Conservation (phyloP, 2,113 vertebrate genomes). For the Corythornis madagascariensis region DNA sequence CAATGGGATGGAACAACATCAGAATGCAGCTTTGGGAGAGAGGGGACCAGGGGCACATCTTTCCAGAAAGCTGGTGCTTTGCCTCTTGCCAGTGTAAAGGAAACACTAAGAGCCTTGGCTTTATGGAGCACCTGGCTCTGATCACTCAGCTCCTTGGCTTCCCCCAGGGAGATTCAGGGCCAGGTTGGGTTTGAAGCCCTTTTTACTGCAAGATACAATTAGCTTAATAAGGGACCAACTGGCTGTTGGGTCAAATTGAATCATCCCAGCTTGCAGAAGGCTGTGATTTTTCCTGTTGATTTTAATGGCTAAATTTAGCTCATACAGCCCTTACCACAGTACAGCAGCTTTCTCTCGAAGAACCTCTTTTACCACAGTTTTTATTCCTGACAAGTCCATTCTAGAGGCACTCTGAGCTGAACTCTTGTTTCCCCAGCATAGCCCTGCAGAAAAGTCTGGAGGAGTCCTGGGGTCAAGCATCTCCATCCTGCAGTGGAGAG, state of each 20-base stretch:
- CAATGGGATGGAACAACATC: not conserved
- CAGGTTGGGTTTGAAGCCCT: not conserved
- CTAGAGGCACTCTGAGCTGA: not conserved
- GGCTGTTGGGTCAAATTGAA: conserved; percentile 7
- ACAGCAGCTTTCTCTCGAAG: not conserved
- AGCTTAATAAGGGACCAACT: not conserved
- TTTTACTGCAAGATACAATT: not conserved
- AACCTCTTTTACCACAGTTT: not conserved
- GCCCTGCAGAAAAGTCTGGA: not conserved
- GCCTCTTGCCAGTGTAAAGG: not conserved
- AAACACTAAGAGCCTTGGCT: not conserved
- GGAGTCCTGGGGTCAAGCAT: not conserved
- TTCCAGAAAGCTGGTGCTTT: not conserved
- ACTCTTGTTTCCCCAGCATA: not conserved
- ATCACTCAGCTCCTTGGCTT: not conserved
- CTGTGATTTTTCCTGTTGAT: not conserved
- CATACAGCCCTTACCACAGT: not conserved
- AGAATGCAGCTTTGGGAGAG: not conserved
- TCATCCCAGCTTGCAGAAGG: not conserved
- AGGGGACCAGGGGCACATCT: not conserved
- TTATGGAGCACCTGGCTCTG: not conserved
- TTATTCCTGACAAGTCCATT: not conserved
- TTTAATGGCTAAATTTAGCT: conserved; percentile 33
- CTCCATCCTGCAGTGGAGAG: not conserved
- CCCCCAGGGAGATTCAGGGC: not conserved